Evolutionary conservation across 2,888 invertebrate genomes (phyloP), one percentile per base, ranked within the genome.

Genomic region (Papilio gigon): DNA sequence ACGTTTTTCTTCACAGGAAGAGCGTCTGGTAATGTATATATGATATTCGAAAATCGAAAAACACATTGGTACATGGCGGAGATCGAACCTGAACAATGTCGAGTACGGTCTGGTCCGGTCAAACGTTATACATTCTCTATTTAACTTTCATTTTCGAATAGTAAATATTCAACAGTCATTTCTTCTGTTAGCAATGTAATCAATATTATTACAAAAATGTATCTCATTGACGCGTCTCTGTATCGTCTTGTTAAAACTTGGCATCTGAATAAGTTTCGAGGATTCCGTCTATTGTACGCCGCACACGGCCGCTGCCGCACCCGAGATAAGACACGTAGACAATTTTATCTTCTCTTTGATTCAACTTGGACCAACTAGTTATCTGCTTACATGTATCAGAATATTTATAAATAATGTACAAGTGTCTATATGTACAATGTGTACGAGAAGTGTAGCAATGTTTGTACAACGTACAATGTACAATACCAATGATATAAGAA

Each of bases 291-390:
- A 61, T 61, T 53, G 53, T 53, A 42, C 40, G 27, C 37, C 25
- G 33, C 35, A 61, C 12, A 11, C 20, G 35, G n/a, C 27, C 9
- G 25, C 20, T n/a, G n/a, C 53, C 20, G 42, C 35, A n/a, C n/a
- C n/a, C n/a, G 14, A 67, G 67, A 67, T 67, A 67, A 67, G 61
- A 50, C 67, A 67, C 67, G 67, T 53, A 61, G 40, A 17, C 50
- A 67, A 67, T 53, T 61, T 61, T 50, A 67, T 67, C 47, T 60
- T 60, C 40, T 61, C 50, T 37, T 65, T 11, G 8, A 47, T 37
- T 40, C 35, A 25, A 47, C 27, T 60, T 67, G 9, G 6, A 27
- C 8, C 11, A 66, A 59, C 47, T 47, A 60, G 66, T 67, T 60
- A 60, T 37, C 37, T 25, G 35, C 6, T 60, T 66, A 35, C 17